Percentiles rank a stretch among this genome's conserved stretches.
These are phyloP conservation scores for Polydrusus pterygomalis DNA, from an alignment of 2,888 invertebrate genomes.

Conservation along the genomic window DNA sequence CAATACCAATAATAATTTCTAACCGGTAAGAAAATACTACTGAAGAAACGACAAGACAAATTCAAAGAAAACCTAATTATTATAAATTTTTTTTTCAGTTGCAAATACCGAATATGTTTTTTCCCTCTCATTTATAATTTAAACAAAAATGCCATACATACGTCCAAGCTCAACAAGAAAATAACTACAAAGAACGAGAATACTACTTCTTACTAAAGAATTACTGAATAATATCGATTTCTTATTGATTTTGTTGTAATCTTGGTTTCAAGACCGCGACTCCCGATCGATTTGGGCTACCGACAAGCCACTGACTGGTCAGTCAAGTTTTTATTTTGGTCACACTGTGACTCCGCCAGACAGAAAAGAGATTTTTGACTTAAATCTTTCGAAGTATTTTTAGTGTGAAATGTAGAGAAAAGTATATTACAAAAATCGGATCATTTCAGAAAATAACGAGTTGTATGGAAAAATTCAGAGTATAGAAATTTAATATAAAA, in stretches of 20 bases:
- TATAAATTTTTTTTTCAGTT: background rate
- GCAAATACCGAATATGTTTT: background rate
- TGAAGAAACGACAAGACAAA: too few species aligned
- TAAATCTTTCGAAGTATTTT: too few species aligned
- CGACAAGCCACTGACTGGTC: slow-evolving; percentile 66
- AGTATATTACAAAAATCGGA: too few species aligned
- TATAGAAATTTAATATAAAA: too few species aligned
- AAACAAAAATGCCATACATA: slow-evolving; percentile 3
- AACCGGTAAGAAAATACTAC: too few species aligned
- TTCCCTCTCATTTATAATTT: background rate
- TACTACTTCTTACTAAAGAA: slow-evolving; percentile 11
- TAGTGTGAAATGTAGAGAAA: too few species aligned
- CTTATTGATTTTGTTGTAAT: slow-evolving; percentile 49
- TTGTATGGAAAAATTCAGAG: too few species aligned
- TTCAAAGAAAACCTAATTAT: background rate
- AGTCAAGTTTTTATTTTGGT: slow-evolving; percentile 71
- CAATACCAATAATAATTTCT: too few species aligned
- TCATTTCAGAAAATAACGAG: too few species aligned
- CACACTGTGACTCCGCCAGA: slow-evolving; percentile 61
- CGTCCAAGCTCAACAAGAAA: background rate
- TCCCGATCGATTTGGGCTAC: slow-evolving; percentile 67
- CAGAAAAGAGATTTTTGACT: slow-evolving; percentile 37
- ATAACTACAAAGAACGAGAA: background rate
- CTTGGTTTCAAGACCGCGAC: slow-evolving; percentile 58
- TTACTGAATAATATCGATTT: slow-evolving; percentile 43